A percentile compares a stretch with the other conserved stretches of the same genome.
These are phyloP conservation scores for Semicossyphus pulcher DNA, from an alignment of 2,113 vertebrate species.

Conservation along the genomic window DNA sequence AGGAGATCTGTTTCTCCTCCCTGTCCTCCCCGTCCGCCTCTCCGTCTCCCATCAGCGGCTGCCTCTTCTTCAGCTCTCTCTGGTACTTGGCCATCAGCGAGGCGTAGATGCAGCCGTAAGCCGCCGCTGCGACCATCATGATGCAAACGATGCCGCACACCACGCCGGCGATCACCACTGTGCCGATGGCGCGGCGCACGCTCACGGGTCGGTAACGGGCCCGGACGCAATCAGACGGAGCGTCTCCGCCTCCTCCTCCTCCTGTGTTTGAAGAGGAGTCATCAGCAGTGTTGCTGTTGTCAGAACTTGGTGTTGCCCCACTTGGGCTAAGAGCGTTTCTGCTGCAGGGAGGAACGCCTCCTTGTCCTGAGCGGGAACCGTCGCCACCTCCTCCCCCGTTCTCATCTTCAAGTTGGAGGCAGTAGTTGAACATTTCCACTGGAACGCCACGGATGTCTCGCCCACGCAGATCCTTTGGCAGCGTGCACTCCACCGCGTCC, in stretches of 20 bases:
- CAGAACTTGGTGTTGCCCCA: constrained; percentile 56
- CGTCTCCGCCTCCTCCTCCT: constrained; percentile 53
- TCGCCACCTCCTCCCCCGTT: constrained; percentile 79
- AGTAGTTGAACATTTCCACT: constrained; percentile 99
- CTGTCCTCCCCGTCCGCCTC: constrained; percentile 90
- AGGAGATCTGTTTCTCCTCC: constrained; percentile 98
- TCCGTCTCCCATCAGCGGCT: constrained; percentile 96
- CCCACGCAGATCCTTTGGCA: constrained; percentile 97
- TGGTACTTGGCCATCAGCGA: constrained; percentile 99
- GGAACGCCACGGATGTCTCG: constrained; percentile 95
- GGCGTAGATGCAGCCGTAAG: constrained; percentile 98
- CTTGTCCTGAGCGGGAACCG: constrained; percentile 69
- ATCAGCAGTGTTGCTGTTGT: constrained; percentile 72
- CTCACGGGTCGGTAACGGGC: constrained; percentile 92
- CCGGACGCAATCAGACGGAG: constrained; percentile 82
- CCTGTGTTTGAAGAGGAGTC: constrained; percentile 81
- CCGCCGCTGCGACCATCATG: constrained; percentile 98
- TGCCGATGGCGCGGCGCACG: constrained; percentile 95
- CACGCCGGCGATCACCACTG: constrained; percentile 95
- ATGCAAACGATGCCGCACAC: constrained; percentile 97
- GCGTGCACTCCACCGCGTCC: constrained; percentile 95
- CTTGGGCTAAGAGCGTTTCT: constrained; percentile 68
- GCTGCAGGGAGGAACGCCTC: constrained; percentile 87
- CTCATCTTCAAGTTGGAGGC: constrained; percentile 94
- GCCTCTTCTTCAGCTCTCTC: constrained; percentile 96